phyloP scores from a whole-genome alignment of 30 jellyfish, hydroid and myxozoan species.

The Pelagia noctiluca region DNA sequence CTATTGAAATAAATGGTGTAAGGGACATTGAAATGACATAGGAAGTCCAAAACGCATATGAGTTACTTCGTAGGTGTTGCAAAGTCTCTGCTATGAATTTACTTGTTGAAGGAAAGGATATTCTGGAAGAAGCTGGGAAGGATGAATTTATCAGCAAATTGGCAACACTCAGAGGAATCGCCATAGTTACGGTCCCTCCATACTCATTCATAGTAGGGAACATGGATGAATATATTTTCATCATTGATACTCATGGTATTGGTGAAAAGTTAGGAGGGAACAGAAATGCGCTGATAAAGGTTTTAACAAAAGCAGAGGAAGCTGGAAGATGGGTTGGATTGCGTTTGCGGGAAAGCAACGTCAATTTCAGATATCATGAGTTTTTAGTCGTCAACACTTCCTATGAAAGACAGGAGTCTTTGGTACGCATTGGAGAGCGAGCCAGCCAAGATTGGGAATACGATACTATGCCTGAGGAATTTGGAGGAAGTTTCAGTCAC shows the following conservation, averaged over 20 bases:
- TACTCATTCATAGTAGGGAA: conserved; percentile 3
- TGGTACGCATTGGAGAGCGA: too few relatives aligned
- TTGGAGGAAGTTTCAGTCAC: too few relatives aligned
- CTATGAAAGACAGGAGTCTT: background rate
- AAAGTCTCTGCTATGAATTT: background rate
- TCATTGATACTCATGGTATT: background rate
- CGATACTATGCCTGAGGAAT: too few relatives aligned
- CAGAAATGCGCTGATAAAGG: conserved; percentile 3
- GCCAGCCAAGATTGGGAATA: too few relatives aligned
- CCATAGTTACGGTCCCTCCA: conserved; percentile 15
- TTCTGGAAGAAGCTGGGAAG: background rate
- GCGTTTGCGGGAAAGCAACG: background rate
- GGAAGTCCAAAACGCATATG: background rate
- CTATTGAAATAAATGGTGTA: background rate
- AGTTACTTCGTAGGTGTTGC: background rate
- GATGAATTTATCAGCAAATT: background rate
- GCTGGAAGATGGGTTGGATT: conserved; percentile 9
- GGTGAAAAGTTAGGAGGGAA: background rate
- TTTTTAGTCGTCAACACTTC: background rate
- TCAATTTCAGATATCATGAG: background rate
- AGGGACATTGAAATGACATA: background rate
- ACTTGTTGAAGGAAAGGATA: background rate
- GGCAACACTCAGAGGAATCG: background rate
- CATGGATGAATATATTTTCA: background rate
- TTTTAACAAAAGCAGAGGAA: background rate